Base-by-base conservation (phyloP, 2,888 invertebrate species). In the Drosophila melanosoma region DNA sequence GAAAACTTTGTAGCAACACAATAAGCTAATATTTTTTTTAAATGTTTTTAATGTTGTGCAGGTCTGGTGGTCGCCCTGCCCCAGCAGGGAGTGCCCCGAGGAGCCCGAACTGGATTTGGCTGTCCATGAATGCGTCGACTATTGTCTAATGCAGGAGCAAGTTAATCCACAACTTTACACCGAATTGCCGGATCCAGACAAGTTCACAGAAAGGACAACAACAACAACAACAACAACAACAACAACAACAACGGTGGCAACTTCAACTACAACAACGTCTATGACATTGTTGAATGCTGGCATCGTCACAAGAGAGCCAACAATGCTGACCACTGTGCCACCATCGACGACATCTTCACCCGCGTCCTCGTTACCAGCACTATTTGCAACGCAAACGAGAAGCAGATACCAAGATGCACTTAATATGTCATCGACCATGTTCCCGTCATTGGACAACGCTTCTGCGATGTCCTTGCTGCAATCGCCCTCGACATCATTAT, bases 21-120 rank as follows among this genome's bases (percentile, higher is more conserved):
- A 38, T 56, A 12, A 56, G 38, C 38, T 38, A 38, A 56, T 56
- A 56, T 42, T 57, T 57, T 20, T 6, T 57, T 57, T 20, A 7
- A 20, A 57, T 33, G 17, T 29, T 63, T 53, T 54, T 40, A 12
- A 5, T 6, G 35, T 35, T 20, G 15, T 53, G 8, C 62, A 96
- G 95, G 96, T 96, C 40, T 97, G 96, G 96, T 97, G 96, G 96
- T 96, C 96, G 89, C 96, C 96, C 0, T 97, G 96, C 87, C 96
- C 96, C 0, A 96, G 96, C 83, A 94, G 96, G 74, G 96, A 96
- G 92, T 97, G 96, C 91, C 96, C 96, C 0, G 96, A 95, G 82
- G 95, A 95, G 76, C 96, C 96, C 82, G 95, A 95, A 86, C 93
- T 96, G 35, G 96, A 96, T 90, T 94, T 97, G 88, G 95, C 96